phyloP scores from a whole-genome alignment of 23 tunicate genomes.

The Aplidium turbinatum region DNA sequence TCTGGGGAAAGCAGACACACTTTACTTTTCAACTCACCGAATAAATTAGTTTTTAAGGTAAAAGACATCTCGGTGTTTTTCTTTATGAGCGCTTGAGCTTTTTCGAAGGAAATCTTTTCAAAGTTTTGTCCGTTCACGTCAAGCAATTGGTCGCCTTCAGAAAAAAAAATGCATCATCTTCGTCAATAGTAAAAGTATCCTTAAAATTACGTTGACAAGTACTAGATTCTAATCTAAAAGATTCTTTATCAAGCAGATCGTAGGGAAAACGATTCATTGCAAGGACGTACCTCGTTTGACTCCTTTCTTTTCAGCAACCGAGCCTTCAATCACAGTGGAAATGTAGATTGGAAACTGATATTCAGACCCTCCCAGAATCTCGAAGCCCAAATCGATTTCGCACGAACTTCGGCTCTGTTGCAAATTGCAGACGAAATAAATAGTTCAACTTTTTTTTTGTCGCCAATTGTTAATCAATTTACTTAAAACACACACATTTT shows the following conservation, averaged over 20 bases:
- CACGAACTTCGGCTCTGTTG: constrained; percentile 54
- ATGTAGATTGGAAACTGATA: constrained; percentile 74
- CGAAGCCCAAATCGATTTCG: constrained; percentile 74
- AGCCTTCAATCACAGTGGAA: constrained; percentile 44
- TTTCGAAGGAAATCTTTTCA: constrained; percentile 74
- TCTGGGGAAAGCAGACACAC: neutral
- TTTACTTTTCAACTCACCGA: constrained; percentile 54
- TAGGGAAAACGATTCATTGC: too few species aligned
- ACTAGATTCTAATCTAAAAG: too few species aligned
- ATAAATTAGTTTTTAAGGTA: constrained; percentile 72
- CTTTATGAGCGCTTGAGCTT: constrained; percentile 67
- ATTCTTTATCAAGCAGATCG: too few species aligned
- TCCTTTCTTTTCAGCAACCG: constrained; percentile 78
- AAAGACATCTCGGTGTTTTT: constrained; percentile 73
- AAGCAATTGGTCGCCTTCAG: constrained; percentile 70
- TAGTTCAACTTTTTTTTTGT: too few species aligned
- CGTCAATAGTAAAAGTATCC: neutral
- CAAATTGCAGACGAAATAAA: too few species aligned
- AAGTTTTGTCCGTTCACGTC: constrained; percentile 95
- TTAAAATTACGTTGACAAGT: too few species aligned
- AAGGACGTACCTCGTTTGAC: constrained; percentile 84
- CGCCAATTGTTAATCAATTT: too few species aligned
- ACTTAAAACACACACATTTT: too few species aligned
- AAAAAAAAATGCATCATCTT: neutral
- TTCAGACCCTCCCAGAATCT: constrained; percentile 76